phyloP scores from a whole-genome alignment of 1,140 invertebrate genomes.

The Scaptomyza montana region DNA sequence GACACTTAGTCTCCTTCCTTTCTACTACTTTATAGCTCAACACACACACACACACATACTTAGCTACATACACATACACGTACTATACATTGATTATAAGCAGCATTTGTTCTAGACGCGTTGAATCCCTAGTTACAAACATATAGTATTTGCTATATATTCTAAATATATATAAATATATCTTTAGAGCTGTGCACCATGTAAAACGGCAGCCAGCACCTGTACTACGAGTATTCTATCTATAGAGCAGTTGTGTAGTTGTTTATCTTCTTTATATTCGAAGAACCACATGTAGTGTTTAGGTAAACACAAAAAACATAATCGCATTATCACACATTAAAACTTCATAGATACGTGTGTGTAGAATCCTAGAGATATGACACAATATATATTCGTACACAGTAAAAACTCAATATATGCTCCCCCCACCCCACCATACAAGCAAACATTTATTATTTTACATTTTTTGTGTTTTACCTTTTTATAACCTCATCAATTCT shows the following conservation, averaged over 20 bases:
- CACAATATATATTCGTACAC: conserved; percentile 20
- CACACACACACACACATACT: conserved; percentile 28
- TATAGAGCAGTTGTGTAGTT: conserved; percentile 28
- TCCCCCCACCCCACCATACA: neutral
- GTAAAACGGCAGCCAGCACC: conserved; percentile 9
- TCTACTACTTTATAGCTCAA: conserved; percentile 19
- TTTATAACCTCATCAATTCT: conserved; percentile 30
- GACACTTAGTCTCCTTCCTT: conserved; percentile 3
- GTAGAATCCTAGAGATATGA: conserved; percentile 42
- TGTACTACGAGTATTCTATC: conserved; percentile 5
- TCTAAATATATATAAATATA: conserved; percentile 8
- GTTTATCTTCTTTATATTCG: conserved; percentile 20
- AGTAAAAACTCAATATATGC: conserved; percentile 6
- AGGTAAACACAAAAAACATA: conserved; percentile 16
- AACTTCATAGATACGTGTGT: conserved; percentile 10
- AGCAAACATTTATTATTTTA: neutral
- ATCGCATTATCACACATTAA: conserved; percentile 34
- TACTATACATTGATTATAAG: conserved; percentile 8
- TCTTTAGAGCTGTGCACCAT: conserved; percentile 21
- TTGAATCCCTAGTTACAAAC: conserved; percentile 22
- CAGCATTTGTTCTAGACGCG: conserved; percentile 25
- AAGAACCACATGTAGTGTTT: conserved; percentile 23
- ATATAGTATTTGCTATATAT: conserved; percentile 21
- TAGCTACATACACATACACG: conserved; percentile 9
- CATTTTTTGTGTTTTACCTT: neutral